Conservation (phyloP, 2,113 vertebrate species). For the Cyprichromis sp. region DNA sequence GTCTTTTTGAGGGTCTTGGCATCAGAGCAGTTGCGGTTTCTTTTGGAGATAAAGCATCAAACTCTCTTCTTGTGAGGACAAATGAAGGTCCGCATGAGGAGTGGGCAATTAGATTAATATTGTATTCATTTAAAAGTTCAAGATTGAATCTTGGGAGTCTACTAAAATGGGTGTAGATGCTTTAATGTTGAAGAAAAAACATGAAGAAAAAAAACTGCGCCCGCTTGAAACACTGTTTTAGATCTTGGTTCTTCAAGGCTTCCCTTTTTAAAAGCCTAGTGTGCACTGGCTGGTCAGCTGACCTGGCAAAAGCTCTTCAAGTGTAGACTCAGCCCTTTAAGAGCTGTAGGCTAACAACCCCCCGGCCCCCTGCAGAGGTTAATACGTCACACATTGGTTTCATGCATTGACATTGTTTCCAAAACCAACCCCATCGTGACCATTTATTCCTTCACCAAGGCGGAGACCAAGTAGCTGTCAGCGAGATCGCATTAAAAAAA, state of each 20-base stretch:
- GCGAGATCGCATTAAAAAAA: neutral
- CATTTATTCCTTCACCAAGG: neutral
- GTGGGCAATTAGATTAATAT: neutral
- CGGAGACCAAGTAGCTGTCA: neutral
- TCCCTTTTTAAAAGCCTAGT: neutral
- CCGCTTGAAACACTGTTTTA: neutral
- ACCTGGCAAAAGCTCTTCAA: neutral
- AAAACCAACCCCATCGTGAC: neutral
- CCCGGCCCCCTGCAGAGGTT: neutral
- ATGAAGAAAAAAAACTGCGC: rapidly evolving
- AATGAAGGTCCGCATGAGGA: neutral
- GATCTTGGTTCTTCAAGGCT: neutral
- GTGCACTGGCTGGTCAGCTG: neutral
- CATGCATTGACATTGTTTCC: neutral
- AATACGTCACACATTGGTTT: neutral
- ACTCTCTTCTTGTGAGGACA: neutral
- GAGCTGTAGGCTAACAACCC: neutral
- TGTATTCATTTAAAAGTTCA: neutral
- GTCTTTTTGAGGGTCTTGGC: neutral
- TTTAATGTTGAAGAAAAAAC: neutral
- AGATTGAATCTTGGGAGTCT: neutral
- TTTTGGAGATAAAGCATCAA: neutral
- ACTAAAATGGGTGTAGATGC: neutral
- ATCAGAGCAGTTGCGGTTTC: neutral
- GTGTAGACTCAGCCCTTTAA: neutral